These are phyloP conservation scores for Ivindomyrus marchei DNA, from an alignment of 2,113 vertebrate species.

Conservation along the genomic window DNA sequence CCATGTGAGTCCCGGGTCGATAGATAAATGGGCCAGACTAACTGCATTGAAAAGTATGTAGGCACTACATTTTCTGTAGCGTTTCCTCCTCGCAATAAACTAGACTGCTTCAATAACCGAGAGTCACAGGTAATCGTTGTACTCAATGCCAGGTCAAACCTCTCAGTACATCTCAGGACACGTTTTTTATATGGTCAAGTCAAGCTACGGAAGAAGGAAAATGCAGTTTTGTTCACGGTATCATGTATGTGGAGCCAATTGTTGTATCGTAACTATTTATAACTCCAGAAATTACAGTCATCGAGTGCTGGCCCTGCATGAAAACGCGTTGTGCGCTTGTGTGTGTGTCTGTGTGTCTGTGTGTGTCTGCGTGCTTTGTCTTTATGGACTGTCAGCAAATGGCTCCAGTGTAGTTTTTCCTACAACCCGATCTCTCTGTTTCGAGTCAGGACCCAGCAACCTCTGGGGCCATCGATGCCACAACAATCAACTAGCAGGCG, in stretches of 20 bases:
- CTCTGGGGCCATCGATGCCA: constrained; percentile 37
- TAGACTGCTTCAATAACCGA: constrained; percentile 6
- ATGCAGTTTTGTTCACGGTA: not conserved
- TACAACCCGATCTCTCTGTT: not conserved
- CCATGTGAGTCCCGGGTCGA: not conserved
- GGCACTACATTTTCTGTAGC: constrained; percentile 38
- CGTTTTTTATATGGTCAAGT: not conserved
- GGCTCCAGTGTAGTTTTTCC: not conserved
- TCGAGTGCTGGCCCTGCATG: not conserved
- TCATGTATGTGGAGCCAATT: not conserved
- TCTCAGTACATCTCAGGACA: not conserved
- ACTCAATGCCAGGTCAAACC: not conserved
- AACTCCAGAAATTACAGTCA: not conserved
- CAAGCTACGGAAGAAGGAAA: not conserved
- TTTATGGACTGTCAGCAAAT: constrained; percentile 13
- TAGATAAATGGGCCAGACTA: constrained; percentile 50
- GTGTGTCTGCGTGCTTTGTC: not conserved
- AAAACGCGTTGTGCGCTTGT: not conserved
- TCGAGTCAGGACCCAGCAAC: constrained; percentile 23
- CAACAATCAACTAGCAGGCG: constrained; percentile 33
- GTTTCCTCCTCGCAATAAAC: constrained; percentile 48
- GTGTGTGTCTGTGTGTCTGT: not conserved
- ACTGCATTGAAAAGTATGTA: constrained; percentile 54
- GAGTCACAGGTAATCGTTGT: not conserved
- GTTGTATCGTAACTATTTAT: not conserved